Evolutionary conservation across 37 sponge, comb jelly and placozoan genomes (phyloP), one percentile per base, ranked within the genome.

Genomic region (Eunapius fragilis): DNA sequence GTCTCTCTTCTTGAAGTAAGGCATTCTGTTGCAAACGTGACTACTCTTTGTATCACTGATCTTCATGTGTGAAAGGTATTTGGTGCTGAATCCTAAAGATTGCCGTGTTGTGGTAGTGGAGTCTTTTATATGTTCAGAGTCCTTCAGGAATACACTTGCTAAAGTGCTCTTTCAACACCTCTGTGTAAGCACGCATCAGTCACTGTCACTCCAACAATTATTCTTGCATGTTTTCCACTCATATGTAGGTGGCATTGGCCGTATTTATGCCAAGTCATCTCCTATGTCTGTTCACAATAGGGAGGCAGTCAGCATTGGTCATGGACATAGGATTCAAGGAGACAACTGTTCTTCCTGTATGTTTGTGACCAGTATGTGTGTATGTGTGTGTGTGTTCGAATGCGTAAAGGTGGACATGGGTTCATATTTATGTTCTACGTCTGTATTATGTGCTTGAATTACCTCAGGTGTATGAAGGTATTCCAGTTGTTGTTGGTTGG

Each of bases 61-160:
- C 11, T n/a, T 49, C 12, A 48, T 79, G 50, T 50, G 0, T 31
- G 25, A 22, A n/a, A 96, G 97, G 68, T 85, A 89, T 76, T 86
- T 96, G 71, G 86, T 91, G 80, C 79, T 94, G 79, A 92, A 92
- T 41, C 87, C 97, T 0, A 86, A 82, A 45, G 97, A 96, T 48
- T 79, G 89, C 27, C 82, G 97, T 37, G 93, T 96, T 70, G 87
- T 96, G 32, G 80, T 96, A 23, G 75, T 94, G 25, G 97, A 96
- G 69, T 89, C 96, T 14, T 74, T 96, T 32, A 70, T 92, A 31
- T 88, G 84, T 37, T 95, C 97, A 12, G n/a, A 72, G 25, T 30
- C 70, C 45, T 89, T 94, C 84, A 91, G 95, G 80, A 89, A 96
- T 72, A 88, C 97, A 24, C 79, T 96, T 30, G 97, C 97, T 24